Evolutionary conservation across 2,113 vertebrate genomes (phyloP).

Genomic region (Xiphophorus hellerii): DNA sequence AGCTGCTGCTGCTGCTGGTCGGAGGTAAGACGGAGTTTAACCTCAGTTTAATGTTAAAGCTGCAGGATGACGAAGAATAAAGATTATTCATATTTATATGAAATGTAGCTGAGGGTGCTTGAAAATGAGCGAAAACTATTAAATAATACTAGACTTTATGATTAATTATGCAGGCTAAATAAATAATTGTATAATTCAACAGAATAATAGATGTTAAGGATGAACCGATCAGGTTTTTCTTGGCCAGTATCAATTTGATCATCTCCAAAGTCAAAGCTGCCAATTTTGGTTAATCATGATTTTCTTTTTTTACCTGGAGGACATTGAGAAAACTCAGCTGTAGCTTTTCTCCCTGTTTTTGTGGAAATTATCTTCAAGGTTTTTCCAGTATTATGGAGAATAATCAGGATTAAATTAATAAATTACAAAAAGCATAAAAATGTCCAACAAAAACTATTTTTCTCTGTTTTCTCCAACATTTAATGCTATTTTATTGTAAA

Average conservation of each 20-base stretch:
- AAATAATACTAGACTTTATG: too few species aligned
- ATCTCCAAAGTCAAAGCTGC: neutral
- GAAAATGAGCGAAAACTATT: neutral
- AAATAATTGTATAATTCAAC: neutral
- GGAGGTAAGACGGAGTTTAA: slow-evolving; percentile 70
- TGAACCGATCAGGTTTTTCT: neutral
- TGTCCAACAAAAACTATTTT: neutral
- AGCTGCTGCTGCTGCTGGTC: slow-evolving; percentile 58
- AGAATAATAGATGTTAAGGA: neutral
- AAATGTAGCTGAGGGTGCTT: neutral
- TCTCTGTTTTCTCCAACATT: neutral
- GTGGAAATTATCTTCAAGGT: too few species aligned
- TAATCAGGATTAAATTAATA: too few species aligned
- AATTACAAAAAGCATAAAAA: too few species aligned
- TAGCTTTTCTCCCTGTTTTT: too few species aligned
- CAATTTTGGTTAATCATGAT: neutral
- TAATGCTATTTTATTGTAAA: neutral
- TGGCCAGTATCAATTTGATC: neutral
- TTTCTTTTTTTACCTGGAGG: too few species aligned
- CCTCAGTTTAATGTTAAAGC: neutral
- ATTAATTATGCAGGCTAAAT: neutral
- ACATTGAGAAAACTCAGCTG: neutral
- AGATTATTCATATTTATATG: neutral
- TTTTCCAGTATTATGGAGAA: too few species aligned
- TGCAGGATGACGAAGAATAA: neutral